Conservation (phyloP, 2,113 vertebrate species). For the Natator depressus region DNA sequence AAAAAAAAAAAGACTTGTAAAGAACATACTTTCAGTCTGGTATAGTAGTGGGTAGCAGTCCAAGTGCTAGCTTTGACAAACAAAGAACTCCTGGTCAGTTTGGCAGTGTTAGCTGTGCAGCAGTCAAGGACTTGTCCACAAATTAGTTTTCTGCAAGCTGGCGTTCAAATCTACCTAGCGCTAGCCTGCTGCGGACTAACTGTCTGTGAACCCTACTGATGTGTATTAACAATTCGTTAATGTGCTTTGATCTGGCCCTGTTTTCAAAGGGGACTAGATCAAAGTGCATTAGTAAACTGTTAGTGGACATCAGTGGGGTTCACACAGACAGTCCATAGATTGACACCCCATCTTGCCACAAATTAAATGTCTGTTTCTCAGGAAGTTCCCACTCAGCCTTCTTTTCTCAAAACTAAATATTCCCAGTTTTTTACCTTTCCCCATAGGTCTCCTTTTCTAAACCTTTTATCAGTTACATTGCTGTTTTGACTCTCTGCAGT, state of each 20-base stretch:
- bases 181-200: neutral
- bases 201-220: neutral
- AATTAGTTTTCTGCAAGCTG: no score
- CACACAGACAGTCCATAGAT: neutral
- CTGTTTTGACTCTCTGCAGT: neutral
- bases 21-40: neutral
- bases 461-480: neutral
- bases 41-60: neutral
- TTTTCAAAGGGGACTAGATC: neutral
- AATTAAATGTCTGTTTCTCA: neutral
- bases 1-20: no score
- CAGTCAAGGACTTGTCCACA: neutral
- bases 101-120: neutral
- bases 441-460: neutral
- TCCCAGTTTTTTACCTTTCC: neutral
- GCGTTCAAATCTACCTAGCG: neutral
- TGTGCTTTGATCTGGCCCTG: neutral
- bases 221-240: neutral
- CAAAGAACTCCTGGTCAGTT: neutral
- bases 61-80: neutral
- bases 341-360: neutral
- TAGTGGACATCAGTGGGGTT: neutral
- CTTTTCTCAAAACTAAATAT: neutral
- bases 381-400: neutral
- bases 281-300: neutral